Conservation (phyloP, 2,797 vertebrate genomes). For the Apodemus agrarius region DNA sequence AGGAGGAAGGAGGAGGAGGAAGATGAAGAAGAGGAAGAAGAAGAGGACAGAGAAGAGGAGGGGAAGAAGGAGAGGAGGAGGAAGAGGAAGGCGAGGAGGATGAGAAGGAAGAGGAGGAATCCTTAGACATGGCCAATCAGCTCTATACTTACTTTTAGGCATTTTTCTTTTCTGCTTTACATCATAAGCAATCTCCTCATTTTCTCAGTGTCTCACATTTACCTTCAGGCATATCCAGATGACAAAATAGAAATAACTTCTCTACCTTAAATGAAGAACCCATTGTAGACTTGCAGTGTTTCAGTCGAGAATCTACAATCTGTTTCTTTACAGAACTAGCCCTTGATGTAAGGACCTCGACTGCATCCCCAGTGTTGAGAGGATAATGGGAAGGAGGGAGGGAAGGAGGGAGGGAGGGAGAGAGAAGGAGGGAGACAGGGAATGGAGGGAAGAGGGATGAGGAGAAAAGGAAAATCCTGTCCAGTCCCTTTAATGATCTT, state of each 20-base stretch:
- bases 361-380: background rate
- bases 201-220: background rate
- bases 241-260: background rate
- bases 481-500: background rate
- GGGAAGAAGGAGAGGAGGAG: too few relatives aligned
- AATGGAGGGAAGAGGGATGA: too few relatives aligned
- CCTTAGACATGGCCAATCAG: background rate
- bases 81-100: too few relatives aligned
- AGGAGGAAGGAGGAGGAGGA: too few relatives aligned
- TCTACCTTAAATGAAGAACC: background rate
- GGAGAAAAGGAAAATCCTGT: background rate
- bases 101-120: background rate
- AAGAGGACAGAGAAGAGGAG: too few relatives aligned
- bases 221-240: background rate
- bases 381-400: too few relatives aligned
- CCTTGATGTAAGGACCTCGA: background rate
- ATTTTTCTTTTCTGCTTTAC: conserved; percentile 1
- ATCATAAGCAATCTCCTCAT: background rate
- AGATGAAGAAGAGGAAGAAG: too few relatives aligned
- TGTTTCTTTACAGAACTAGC: background rate
- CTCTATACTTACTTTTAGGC: background rate
- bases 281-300: background rate
- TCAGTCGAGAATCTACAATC: background rate
- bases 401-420: too few relatives aligned
- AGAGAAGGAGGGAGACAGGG: too few relatives aligned